Conservation (phyloP, 2,113 vertebrate genomes). For the Propithecus coquereli region DNA sequence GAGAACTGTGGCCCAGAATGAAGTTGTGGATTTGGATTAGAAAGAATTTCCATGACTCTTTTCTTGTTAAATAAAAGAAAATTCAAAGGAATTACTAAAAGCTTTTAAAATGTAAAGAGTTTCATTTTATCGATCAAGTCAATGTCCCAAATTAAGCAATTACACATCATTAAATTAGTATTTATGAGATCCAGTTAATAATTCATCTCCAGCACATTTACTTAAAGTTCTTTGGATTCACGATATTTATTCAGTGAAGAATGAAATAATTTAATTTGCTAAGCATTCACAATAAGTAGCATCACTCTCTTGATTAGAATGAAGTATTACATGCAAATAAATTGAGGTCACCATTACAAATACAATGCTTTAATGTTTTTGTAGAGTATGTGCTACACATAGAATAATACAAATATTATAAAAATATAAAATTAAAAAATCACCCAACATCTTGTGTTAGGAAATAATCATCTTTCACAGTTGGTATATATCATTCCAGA, state of each 20-base stretch:
- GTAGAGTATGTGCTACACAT: neutral
- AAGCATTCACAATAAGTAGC: conserved; percentile 47
- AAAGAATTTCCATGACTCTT: neutral
- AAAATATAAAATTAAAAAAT: neutral
- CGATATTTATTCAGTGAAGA: conserved; percentile 62
- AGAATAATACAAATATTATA: neutral
- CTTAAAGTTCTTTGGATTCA: conserved; percentile 60
- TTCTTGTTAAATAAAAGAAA: conserved; percentile 45
- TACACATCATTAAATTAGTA: conserved; percentile 70
- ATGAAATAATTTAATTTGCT: conserved; percentile 53
- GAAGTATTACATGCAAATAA: conserved; percentile 34
- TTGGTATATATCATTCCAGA: neutral
- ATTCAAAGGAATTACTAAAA: conserved; percentile 2
- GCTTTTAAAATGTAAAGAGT: conserved; percentile 31
- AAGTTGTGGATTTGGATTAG: conserved; percentile 44
- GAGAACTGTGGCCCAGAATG: neutral
- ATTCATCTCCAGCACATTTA: conserved; percentile 65
- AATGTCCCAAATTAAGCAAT: conserved; percentile 72
- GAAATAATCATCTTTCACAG: neutral
- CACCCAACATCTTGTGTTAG: neutral
- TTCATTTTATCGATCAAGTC: conserved; percentile 56
- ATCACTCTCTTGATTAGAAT: conserved; percentile 26
- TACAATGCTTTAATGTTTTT: neutral
- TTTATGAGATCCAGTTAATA: conserved; percentile 70
- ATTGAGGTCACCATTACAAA: conserved; percentile 32